These are phyloP conservation scores for Phorcus lineatus DNA, from an alignment of 2,888 invertebrate genomes.

Conservation along the genomic window DNA sequence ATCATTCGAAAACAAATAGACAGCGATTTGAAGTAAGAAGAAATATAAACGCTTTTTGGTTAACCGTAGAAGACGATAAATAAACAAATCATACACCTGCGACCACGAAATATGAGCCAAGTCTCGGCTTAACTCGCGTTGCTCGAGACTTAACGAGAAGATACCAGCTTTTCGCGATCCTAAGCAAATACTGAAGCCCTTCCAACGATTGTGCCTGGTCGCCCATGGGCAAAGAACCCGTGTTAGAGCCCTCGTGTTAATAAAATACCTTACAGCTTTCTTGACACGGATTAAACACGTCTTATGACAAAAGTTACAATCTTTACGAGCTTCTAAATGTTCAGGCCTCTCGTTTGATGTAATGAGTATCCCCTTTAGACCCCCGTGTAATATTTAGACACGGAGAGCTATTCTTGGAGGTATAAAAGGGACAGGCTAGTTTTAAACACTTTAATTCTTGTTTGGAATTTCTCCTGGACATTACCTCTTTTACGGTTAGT, in stretches of 20 bases:
- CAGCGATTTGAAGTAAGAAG: background rate
- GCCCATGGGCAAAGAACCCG: background rate
- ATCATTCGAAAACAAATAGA: background rate
- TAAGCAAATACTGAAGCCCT: slow-evolving; percentile 3
- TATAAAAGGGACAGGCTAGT: background rate
- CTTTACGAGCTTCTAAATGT: background rate
- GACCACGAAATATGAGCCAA: background rate
- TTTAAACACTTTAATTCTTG: background rate
- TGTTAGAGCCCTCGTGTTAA: slow-evolving; percentile 9
- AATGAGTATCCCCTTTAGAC: slow-evolving; percentile 1
- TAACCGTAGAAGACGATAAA: background rate
- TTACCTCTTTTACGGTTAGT: slow-evolving; percentile 7
- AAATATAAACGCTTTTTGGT: background rate
- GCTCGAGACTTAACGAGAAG: background rate
- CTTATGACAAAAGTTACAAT: background rate
- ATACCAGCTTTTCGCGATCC: slow-evolving; percentile 2
- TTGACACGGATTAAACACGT: slow-evolving; percentile 2
- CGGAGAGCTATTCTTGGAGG: slow-evolving; percentile 1
- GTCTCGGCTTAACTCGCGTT: background rate
- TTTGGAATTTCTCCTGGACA: background rate
- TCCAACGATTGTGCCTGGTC: background rate
- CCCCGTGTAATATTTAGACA: background rate
- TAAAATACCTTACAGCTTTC: background rate
- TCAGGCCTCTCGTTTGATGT: background rate
- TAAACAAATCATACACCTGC: background rate